Evolutionary conservation across 2,797 vertebrate genomes (phyloP).

Genomic region (Falco biarmicus): DNA sequence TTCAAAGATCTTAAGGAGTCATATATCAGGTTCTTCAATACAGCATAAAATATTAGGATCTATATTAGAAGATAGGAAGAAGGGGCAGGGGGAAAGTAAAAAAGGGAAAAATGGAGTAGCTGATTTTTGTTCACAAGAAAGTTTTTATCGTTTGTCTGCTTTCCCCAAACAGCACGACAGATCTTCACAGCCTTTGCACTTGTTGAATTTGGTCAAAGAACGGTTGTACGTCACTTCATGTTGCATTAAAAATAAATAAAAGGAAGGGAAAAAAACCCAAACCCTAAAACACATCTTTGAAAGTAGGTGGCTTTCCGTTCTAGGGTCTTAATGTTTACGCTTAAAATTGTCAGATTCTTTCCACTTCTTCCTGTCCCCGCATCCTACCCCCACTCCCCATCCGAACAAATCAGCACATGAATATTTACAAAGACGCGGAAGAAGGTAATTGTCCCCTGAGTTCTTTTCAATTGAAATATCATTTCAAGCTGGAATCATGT

Average conservation of each 20-base stretch:
- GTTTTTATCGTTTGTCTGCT: background rate
- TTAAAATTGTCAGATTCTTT: background rate
- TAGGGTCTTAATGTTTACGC: background rate
- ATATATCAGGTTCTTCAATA: accelerated
- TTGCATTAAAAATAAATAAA: background rate
- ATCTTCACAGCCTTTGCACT: background rate
- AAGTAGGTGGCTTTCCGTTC: background rate
- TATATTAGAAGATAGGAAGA: background rate
- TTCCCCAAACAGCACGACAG: background rate
- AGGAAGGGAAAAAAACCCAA: background rate
- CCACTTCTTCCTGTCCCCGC: background rate
- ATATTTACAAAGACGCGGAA: background rate
- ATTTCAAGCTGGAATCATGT: conserved; percentile 1
- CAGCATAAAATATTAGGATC: background rate
- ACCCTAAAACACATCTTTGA: background rate
- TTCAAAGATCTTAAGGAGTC: background rate
- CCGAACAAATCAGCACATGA: background rate
- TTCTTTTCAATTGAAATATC: conserved; percentile 65
- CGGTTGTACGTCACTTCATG: background rate
- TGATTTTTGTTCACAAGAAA: background rate
- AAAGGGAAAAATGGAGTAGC: background rate
- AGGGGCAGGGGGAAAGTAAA: background rate
- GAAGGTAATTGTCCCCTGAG: background rate
- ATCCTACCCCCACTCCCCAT: background rate
- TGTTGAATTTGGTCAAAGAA: background rate